Evolutionary conservation across 2,113 vertebrate species (phyloP).

Genomic region (Clarias macrocephalus): DNA sequence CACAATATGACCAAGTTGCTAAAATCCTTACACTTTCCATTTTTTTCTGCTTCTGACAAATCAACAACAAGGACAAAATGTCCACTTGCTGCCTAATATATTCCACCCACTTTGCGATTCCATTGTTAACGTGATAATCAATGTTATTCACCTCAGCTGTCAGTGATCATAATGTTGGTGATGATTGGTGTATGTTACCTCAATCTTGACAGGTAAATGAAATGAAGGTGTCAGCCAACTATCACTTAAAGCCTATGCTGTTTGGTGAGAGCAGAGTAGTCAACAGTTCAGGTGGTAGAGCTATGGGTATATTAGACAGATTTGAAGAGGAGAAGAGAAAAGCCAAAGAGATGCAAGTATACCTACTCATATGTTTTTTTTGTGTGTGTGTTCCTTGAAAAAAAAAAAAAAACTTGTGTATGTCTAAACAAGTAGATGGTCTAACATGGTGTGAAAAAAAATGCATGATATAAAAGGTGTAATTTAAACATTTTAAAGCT

Average conservation of each 20-base stretch:
- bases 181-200: slow-evolving; percentile 14
- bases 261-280: slow-evolving; percentile 77
- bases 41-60: too few species aligned
- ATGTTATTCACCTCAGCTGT: too few species aligned
- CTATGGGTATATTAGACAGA: slow-evolving; percentile 76
- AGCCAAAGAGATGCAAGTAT: slow-evolving; percentile 86
- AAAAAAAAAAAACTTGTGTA: neutral
- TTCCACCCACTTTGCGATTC: too few species aligned
- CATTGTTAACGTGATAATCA: too few species aligned
- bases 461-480: slow-evolving; percentile 6
- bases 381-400: neutral
- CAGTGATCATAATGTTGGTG: too few species aligned
- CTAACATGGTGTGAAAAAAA: neutral
- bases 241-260: slow-evolving; percentile 85
- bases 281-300: slow-evolving; percentile 66
- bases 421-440: neutral
- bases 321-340: slow-evolving; percentile 86
- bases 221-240: slow-evolving; percentile 80
- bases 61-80: too few species aligned
- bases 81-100: too few species aligned
- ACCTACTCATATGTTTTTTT: neutral
- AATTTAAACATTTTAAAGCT: neutral
- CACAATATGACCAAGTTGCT: too few species aligned
- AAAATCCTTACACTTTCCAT: too few species aligned
- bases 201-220: slow-evolving; percentile 74